phyloP scores from a whole-genome alignment of 2,113 vertebrate species.

The Thermophis baileyi region DNA sequence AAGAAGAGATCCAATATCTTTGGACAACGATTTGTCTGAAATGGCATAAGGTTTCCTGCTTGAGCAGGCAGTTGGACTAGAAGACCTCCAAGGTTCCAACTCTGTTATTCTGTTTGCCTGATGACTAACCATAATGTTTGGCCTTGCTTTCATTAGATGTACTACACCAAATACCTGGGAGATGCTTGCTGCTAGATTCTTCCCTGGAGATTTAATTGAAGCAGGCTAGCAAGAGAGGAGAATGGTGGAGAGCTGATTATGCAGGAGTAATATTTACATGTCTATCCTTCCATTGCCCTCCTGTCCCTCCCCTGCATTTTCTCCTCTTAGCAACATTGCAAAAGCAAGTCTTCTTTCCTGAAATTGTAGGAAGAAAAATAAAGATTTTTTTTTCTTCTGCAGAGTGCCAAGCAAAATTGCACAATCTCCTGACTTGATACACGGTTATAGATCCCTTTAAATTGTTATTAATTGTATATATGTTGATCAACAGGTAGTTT shows the following conservation, averaged over 20 bases:
- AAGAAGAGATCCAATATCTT: too few species aligned
- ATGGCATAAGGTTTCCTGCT: too few species aligned
- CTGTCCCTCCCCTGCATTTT: background rate
- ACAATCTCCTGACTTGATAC: background rate
- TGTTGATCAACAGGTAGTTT: too few species aligned
- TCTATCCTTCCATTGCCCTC: background rate
- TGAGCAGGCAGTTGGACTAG: too few species aligned
- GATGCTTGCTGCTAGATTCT: background rate
- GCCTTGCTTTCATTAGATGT: background rate
- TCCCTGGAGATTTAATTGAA: background rate
- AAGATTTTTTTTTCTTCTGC: background rate
- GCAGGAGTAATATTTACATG: background rate
- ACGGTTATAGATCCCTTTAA: background rate
- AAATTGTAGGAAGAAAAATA: background rate
- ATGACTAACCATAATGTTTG: background rate
- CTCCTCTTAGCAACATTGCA: background rate
- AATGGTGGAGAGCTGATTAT: background rate
- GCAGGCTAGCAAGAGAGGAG: background rate
- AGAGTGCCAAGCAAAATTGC: background rate
- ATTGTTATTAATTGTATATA: background rate
- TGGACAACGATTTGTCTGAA: too few species aligned
- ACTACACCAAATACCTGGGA: background rate
- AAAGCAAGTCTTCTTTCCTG: background rate
- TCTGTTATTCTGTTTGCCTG: too few species aligned
- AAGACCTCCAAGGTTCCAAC: too few species aligned